Evolutionary conservation across 2,113 vertebrate species (phyloP).

Genomic region (Lepus americanus): DNA sequence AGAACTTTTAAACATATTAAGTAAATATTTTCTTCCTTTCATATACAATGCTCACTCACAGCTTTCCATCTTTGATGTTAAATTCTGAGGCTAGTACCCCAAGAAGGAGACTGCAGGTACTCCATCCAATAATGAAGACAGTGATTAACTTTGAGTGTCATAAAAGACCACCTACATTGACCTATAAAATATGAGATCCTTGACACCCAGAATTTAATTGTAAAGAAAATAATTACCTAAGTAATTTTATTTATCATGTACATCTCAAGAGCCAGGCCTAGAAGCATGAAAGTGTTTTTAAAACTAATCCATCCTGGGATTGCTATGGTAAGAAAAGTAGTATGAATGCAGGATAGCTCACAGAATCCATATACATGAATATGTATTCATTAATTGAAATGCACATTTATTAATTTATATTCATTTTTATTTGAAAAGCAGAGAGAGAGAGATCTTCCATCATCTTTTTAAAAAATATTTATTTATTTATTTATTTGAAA

Average conservation of each 20-base stretch:
- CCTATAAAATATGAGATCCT: neutral
- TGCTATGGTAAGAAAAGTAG: neutral
- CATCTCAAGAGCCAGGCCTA: neutral
- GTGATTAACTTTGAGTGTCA: neutral
- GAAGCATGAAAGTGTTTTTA: neutral
- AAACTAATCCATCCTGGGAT: neutral
- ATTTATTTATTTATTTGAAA: too few relatives aligned
- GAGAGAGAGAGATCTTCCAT: too few relatives aligned
- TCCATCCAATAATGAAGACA: neutral
- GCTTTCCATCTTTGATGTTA: neutral
- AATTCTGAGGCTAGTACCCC: neutral
- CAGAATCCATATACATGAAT: neutral
- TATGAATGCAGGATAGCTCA: neutral
- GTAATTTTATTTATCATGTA: neutral
- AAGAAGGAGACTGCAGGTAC: neutral
- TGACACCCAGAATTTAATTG: neutral
- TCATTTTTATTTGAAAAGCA: too few relatives aligned
- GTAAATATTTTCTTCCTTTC: neutral
- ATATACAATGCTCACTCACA: neutral
- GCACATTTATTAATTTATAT: too few relatives aligned
- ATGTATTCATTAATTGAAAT: neutral
- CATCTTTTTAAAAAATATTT: too few relatives aligned
- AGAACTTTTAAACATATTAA: neutral
- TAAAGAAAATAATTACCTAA: neutral
- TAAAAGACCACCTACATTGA: neutral